A percentile compares a stretch with the other conserved stretches of the same genome.
phyloP scores from a whole-genome alignment of 2,113 vertebrate species.

The Albula glossodonta region DNA sequence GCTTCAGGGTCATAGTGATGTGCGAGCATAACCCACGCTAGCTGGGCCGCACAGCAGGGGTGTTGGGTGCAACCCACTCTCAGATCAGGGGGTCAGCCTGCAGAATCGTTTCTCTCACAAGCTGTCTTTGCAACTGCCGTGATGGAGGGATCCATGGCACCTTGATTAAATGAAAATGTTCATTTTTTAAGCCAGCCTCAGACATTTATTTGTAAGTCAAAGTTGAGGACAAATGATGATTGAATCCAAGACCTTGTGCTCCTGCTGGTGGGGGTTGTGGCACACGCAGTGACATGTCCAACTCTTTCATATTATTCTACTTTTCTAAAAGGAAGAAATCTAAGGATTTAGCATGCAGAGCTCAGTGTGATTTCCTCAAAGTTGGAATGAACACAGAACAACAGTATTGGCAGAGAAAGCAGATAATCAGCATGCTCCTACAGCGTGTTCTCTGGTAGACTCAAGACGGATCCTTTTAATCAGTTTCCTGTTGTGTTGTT shows the following conservation, averaged over 20 bases:
- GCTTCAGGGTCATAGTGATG: background rate
- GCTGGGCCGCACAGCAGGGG: background rate
- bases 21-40: background rate
- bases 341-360: conserved; percentile 13
- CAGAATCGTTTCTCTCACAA: background rate
- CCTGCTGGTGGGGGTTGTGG: background rate
- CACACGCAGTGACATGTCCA: background rate
- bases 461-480: background rate
- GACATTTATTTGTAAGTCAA: no score
- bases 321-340: background rate
- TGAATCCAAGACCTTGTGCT: no score
- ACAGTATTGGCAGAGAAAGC: background rate
- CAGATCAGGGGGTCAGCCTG: conserved; percentile 6
- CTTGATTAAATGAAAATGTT: no score
- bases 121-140: background rate
- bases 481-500: background rate
- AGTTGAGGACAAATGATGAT: no score
- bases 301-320: background rate
- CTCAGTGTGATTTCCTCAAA: background rate
- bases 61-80: background rate
- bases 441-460: background rate
- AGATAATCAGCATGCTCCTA: background rate
- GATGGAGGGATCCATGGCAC: no score
- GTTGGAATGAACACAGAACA: background rate
- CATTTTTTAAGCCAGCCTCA: no score